Conservation (phyloP, 2,888 invertebrate genomes). For the Orthosia gracilis region DNA sequence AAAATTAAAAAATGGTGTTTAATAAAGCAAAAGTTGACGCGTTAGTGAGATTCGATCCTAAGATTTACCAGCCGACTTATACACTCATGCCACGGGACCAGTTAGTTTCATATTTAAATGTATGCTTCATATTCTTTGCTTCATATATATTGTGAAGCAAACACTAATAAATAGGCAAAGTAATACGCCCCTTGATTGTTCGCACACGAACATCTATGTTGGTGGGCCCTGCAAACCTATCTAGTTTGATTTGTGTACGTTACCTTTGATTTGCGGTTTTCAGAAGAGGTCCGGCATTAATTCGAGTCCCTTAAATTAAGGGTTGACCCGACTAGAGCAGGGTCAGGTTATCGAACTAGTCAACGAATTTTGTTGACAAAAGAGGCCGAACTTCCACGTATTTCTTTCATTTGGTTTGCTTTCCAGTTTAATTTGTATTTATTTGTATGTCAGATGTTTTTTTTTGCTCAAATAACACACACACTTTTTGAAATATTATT, state of each 20-base stretch:
- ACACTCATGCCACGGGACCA: too few relatives aligned
- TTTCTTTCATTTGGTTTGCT: constrained; percentile 1
- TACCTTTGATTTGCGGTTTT: constrained; percentile 23
- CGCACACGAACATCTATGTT: too few relatives aligned
- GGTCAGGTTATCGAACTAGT: constrained; percentile 15
- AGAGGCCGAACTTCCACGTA: constrained; percentile 2
- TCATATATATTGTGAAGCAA: too few relatives aligned
- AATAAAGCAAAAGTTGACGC: too few relatives aligned
- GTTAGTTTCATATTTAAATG: too few relatives aligned
- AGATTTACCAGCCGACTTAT: too few relatives aligned
- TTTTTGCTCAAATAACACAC: not conserved
- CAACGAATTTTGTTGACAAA: constrained; percentile 37
- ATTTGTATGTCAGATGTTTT: not conserved
- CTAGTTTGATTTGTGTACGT: not conserved
- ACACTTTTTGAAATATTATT: not conserved
- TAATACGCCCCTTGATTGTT: too few relatives aligned
- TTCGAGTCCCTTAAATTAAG: constrained; percentile 2
- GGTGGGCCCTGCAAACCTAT: too few relatives aligned
- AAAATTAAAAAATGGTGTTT: too few relatives aligned
- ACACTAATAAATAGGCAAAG: too few relatives aligned
- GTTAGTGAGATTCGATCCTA: too few relatives aligned
- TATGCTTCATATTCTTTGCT: too few relatives aligned
- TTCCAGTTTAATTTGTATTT: constrained; percentile 3
- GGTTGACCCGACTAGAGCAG: constrained; percentile 15
- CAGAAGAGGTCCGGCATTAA: constrained; percentile 26